Evolutionary conservation across 35 echinoderm and acorn worm species (phyloP).

Genomic region (Patiria miniata): DNA sequence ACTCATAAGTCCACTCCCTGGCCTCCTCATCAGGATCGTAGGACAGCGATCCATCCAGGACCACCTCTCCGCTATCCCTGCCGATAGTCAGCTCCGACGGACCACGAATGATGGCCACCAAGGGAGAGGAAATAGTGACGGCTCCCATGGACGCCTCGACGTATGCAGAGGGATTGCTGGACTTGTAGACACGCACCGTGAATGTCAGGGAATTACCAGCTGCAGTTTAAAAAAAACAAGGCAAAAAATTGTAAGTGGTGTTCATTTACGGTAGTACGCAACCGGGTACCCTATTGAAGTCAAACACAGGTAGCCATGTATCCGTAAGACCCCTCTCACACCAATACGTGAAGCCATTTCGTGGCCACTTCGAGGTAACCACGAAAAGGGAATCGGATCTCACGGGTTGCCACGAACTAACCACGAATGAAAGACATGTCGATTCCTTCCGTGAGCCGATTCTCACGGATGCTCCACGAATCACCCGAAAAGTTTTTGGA

Average conservation of each 20-base stretch:
- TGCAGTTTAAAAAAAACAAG: slow-evolving; percentile 39
- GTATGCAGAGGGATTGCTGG: slow-evolving; percentile 42
- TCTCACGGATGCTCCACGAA: too few relatives aligned
- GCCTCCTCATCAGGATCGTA: slow-evolving; percentile 82
- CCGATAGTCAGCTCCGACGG: slow-evolving; percentile 76
- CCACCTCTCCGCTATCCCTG: slow-evolving; percentile 63
- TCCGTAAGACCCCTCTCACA: too few relatives aligned
- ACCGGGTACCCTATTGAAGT: neutral
- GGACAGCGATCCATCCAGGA: slow-evolving; percentile 64
- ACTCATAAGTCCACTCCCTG: slow-evolving; percentile 62
- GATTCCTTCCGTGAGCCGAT: too few relatives aligned
- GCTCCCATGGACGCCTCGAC: slow-evolving; percentile 61
- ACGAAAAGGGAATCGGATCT: too few relatives aligned
- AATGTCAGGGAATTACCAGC: slow-evolving; percentile 75
- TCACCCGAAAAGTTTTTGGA: too few relatives aligned
- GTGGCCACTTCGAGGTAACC: too few relatives aligned
- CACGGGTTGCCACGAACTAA: too few relatives aligned
- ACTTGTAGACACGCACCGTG: slow-evolving; percentile 85
- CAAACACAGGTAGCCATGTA: neutral
- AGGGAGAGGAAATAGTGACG: slow-evolving; percentile 56
- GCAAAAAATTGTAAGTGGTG: neutral
- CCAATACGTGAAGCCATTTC: too few relatives aligned
- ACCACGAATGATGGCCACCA: slow-evolving; percentile 75
- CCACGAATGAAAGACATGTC: too few relatives aligned
- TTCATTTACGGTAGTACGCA: neutral